phyloP scores from a whole-genome alignment of 1,140 invertebrate genomes.

The Rhagoletis pomonella region DNA sequence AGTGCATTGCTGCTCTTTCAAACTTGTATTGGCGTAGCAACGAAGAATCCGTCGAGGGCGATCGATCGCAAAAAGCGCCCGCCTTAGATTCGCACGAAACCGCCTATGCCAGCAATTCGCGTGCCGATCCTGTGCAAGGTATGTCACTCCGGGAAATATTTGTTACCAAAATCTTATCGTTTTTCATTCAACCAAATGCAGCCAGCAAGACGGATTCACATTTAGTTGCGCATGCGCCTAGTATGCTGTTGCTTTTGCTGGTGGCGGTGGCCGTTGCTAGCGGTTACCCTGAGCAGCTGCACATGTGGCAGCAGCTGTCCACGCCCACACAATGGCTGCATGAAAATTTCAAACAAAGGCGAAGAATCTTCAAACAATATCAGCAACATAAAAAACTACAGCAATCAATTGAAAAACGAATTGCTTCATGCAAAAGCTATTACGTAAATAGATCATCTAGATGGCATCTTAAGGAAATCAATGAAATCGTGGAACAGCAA shows the following conservation, averaged over 20 bases:
- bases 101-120: slow-evolving; percentile 74
- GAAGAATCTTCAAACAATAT: not conserved
- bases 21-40: slow-evolving; percentile 84
- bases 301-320: slow-evolving; percentile 42
- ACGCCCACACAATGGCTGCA: not conserved
- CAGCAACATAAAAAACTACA: not conserved
- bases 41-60: slow-evolving; percentile 83
- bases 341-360: not conserved
- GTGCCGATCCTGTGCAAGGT: slow-evolving; percentile 78
- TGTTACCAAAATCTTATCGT: slow-evolving; percentile 74
- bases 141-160: slow-evolving; percentile 74
- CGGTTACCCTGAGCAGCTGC: slow-evolving; percentile 21
- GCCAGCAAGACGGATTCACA: slow-evolving; percentile 70
- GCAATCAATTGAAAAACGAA: not conserved
- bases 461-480: slow-evolving; percentile 37
- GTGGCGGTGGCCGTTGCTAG: slow-evolving; percentile 13
- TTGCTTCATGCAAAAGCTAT: slow-evolving; percentile 1
- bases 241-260: slow-evolving; percentile 11
- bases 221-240: slow-evolving; percentile 38
- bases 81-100: slow-evolving; percentile 79
- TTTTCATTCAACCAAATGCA: slow-evolving; percentile 73
- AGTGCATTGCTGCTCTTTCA: slow-evolving; percentile 83
- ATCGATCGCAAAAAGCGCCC: slow-evolving; percentile 78
- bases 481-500: slow-evolving; percentile 9
- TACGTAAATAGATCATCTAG: not conserved